Evolutionary conservation across 1,140 invertebrate species (phyloP).

Genomic region (Holcopasites calliopsidis): DNA sequence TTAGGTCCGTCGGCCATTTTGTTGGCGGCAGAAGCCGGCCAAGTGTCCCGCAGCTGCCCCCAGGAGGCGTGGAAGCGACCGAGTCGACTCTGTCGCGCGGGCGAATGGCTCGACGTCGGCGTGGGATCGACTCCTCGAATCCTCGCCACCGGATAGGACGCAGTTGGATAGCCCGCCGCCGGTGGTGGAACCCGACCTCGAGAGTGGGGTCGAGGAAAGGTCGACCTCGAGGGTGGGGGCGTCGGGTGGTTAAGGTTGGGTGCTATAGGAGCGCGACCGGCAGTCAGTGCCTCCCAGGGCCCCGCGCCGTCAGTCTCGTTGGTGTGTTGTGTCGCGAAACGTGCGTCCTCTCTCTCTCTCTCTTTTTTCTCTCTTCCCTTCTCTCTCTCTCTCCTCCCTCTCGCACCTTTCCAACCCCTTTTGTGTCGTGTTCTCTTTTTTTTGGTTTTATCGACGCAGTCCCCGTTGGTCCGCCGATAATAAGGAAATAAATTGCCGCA

Average conservation of each 20-base stretch:
- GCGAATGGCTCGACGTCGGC: conserved; percentile 52
- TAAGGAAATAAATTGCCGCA: conserved; percentile 24
- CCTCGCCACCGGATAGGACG: conserved; percentile 54
- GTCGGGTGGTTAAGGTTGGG: conserved; percentile 61
- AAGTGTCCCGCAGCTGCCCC: conserved; percentile 29
- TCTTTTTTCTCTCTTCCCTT: conserved; percentile 10
- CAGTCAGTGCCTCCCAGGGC: conserved; percentile 75
- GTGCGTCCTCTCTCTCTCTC: conserved; percentile 36
- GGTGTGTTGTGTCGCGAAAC: conserved; percentile 63
- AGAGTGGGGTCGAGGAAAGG: conserved; percentile 17
- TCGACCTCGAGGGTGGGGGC: conserved; percentile 18
- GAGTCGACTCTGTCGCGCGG: conserved; percentile 53
- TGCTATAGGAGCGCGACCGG: conserved; percentile 59
- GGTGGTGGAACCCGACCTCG: conserved; percentile 17
- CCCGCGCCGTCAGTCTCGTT: conserved; percentile 72
- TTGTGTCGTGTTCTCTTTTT: neutral
- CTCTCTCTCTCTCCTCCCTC: neutral
- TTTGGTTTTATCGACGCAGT: conserved; percentile 9
- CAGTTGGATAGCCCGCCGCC: neutral
- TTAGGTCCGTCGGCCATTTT: conserved; percentile 75
- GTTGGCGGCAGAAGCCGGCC: conserved; percentile 66
- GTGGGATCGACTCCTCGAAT: conserved; percentile 39
- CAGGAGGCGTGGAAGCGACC: conserved; percentile 68
- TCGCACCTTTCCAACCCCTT: conserved; percentile 1
- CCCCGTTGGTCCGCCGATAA: conserved; percentile 30